These are phyloP conservation scores for Melospiza melodia DNA, from an alignment of 2,113 vertebrate genomes.

Conservation along the genomic window DNA sequence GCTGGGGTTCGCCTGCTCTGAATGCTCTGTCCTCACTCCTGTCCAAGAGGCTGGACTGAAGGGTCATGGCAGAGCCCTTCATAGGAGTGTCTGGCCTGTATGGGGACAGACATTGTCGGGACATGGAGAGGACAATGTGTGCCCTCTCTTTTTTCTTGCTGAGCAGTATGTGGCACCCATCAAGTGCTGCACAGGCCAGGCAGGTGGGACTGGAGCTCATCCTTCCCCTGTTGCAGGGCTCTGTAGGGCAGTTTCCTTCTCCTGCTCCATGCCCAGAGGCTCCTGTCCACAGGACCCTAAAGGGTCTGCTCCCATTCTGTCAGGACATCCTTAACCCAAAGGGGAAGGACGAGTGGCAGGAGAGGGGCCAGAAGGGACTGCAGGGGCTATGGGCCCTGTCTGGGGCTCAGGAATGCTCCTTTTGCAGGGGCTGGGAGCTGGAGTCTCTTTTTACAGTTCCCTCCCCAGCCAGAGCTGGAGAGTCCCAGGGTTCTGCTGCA, in stretches of 20 bases:
- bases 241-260: fast-evolving
- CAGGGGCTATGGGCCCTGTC: neutral
- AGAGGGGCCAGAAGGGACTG: neutral
- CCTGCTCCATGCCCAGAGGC: neutral
- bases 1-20: neutral
- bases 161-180: neutral
- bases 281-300: neutral
- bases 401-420: neutral
- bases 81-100: neutral
- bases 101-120: neutral
- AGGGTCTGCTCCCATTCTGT: neutral
- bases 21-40: neutral
- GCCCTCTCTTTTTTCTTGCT: neutral
- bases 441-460: neutral
- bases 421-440: neutral
- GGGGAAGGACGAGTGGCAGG: neutral
- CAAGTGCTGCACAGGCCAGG: neutral
- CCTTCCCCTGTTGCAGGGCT: neutral
- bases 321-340: neutral
- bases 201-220: neutral
- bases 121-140: neutral
- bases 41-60: neutral
- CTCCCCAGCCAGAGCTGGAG: neutral
- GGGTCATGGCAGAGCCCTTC: neutral
- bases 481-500: neutral